Evolutionary conservation across 1,140 invertebrate species (phyloP), one percentile per base, ranked within the genome.

Genomic region (Tribolium castaneum): DNA sequence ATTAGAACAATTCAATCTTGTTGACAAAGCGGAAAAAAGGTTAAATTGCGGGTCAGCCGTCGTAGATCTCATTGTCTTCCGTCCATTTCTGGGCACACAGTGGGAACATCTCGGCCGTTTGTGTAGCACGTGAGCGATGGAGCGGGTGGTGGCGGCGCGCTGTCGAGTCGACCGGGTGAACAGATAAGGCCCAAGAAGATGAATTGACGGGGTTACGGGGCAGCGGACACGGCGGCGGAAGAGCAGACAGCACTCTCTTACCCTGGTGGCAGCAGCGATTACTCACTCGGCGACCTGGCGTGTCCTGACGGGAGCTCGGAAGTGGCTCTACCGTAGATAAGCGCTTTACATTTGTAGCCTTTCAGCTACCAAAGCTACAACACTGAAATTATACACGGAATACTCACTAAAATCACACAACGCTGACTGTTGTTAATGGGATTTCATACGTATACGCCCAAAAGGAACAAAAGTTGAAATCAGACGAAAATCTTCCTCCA

Each of bases 211-310:
- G 84, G 84, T 85, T 81, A 83, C 76, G 82, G 83, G 81, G 81
- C 82, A 78, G 78, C 83, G 84, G 83, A 82, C 83, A 81, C 80
- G 81, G 80, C 78, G 81, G 83, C 84, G 84, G 82, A 85, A 85
- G 82, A 84, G 84, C 83, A 84, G 84, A 85, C 84, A 84, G 84
- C 83, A 83, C 80, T 83, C 84, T 85, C 83, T 85, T 85, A 85
- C 76, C 81, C 83, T 77, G 80, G 79, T 84, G 84, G 83, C 84
- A 84, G 83, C 74, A 76, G 82, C 81, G 83, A 85, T 85, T 85
- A 85, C 83, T 85, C 84, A 85, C 83, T 74, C 78, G 80, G 76
- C 78, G 80, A 81, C 79, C 78, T 78, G 83, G 80, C 78, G 78
- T 80, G 72, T 77, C 76, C 76, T 76, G 80, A 50, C 80, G 80